Conservation (phyloP, 2,888 invertebrate genomes). For the Drosophila subsilvestris region DNA sequence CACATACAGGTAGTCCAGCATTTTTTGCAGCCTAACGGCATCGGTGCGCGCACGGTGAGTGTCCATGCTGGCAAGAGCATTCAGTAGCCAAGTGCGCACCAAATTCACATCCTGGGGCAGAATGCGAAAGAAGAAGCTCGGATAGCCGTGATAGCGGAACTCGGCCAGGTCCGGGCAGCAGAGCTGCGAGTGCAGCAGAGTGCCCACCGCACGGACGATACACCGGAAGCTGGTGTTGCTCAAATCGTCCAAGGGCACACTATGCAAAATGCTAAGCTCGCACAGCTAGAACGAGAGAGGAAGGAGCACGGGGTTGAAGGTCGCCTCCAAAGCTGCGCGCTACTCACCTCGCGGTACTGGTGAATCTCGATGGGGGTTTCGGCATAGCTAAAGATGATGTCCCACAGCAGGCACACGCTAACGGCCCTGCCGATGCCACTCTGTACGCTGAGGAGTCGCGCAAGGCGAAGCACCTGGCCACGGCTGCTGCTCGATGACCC, state of each 20-base stretch:
- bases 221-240: constrained; percentile 1
- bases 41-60: not conserved
- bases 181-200: constrained; percentile 6
- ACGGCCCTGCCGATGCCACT: constrained; percentile 26
- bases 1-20: not conserved
- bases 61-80: not conserved
- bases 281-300: not conserved
- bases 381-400: constrained; percentile 6
- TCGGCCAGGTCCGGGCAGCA: constrained; percentile 9
- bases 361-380: not conserved
- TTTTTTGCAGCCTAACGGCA: not conserved
- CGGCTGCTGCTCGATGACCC: not conserved
- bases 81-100: constrained; percentile 5
- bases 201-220: not conserved
- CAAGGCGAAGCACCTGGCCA: not conserved
- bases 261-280: not conserved
- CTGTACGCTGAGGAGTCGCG: not conserved
- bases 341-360: constrained; percentile 19
- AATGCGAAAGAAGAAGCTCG: constrained; percentile 13
- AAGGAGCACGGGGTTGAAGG: not conserved
- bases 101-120: constrained; percentile 1
- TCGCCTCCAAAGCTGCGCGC: not conserved
- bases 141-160: constrained; percentile 9
- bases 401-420: constrained; percentile 28
- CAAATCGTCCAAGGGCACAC: not conserved